Conservation (phyloP, 2,888 invertebrate species). For the Alcis repandata region DNA sequence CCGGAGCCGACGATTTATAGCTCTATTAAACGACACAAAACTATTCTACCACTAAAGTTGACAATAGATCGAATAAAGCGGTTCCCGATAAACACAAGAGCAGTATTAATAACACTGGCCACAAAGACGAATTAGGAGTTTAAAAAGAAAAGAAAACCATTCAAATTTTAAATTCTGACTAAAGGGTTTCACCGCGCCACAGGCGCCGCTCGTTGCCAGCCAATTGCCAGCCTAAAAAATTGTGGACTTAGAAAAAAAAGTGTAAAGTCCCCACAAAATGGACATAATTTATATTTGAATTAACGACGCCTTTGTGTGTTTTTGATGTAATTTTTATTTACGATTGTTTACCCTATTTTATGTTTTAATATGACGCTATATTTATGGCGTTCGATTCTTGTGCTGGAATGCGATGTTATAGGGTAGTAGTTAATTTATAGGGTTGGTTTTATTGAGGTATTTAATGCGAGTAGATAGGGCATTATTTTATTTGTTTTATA, state of each 20-base stretch:
- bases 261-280: constrained; percentile 81
- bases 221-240: constrained; percentile 76
- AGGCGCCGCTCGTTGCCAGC: constrained; percentile 76
- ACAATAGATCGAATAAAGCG: constrained; percentile 72
- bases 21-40: constrained; percentile 58
- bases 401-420: constrained; percentile 65
- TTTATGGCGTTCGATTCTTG: constrained; percentile 76
- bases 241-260: constrained; percentile 65
- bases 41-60: constrained; percentile 58
- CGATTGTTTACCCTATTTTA: constrained; percentile 85
- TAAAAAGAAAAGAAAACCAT: constrained; percentile 57
- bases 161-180: constrained; percentile 72
- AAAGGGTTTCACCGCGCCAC: constrained; percentile 79
- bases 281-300: constrained; percentile 82
- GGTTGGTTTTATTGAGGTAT: constrained; percentile 67
- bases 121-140: constrained; percentile 45
- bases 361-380: constrained; percentile 83
- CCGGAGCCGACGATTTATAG: constrained; percentile 57
- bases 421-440: constrained; percentile 73
- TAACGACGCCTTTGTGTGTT: constrained; percentile 81
- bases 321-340: constrained; percentile 85
- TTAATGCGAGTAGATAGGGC: constrained; percentile 61
- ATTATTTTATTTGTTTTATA: constrained; percentile 33
- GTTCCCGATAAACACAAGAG: constrained; percentile 73
- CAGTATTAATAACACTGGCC: constrained; percentile 73